Base-by-base conservation (phyloP, 2,113 vertebrate species). In the Megaceryle torquata region DNA sequence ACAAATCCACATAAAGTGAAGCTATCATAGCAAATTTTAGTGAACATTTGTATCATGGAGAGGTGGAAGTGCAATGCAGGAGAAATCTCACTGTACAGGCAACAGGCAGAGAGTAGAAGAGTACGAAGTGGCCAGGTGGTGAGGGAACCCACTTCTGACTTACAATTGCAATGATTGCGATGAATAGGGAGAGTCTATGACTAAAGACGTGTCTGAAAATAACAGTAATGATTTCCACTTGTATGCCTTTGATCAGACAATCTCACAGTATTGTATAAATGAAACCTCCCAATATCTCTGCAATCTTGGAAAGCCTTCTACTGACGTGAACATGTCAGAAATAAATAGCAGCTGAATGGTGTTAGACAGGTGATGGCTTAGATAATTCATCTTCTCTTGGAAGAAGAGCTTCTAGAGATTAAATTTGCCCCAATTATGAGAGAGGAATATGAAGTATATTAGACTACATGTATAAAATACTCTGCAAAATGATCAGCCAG, bases 171-270 rank as follows among this genome's bases (percentile, higher is more conserved):
- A 54, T 96, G 94, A 97, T 96, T 96, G 89, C 50, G 0, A 92
- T 97, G 96, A 97, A 96, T 96, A 92, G 92, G 70, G 59, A 92
- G 92, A 95, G 59, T 74, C 88, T 94, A 41, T 76, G 92, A 93
- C 89, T 94, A 94, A 91, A 95, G 88, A 91, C 19, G 44, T 48
- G 82, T 63, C 96, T 97, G 92, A 94, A 95, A 97, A 97, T 95
- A 94, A 94, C 95, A 89, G 92, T 95, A 95, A 93, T 93, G 89
- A 96, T 94, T 97, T 94, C 93, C 57, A 88, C 87, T 97, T 97
- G 71, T 82, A 18, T 86, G 95, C 91, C 92, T 96, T 97, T 96
- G 96, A 94, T 96, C 93, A 96, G 88, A 81, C 74, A 95, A 80
- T 96, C 91, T 95, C 84, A 69, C 67, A 39, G 74, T 39, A 95